Base-by-base conservation (phyloP, 2,888 invertebrate species). In the Apamea epomidion region DNA sequence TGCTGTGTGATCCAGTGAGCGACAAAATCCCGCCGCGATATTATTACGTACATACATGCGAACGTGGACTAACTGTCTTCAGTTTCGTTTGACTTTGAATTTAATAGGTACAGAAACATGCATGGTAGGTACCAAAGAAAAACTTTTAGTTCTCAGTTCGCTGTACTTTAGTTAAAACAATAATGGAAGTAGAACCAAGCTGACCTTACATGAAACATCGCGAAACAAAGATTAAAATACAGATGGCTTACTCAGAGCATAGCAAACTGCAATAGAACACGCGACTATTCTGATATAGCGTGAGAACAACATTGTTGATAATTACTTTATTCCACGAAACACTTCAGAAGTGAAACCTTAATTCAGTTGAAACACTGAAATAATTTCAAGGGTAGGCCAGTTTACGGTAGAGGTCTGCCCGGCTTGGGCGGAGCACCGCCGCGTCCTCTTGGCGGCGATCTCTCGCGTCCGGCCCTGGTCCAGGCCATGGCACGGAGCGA, bases 241-340 rank as follows among this genome's bases (percentile, higher is more conserved):
- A 84, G 76, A 84, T 74, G 84, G 74, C 68, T 87, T 65, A 87
- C 81, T 87, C 65, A 16, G 64, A 74, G 32, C 54, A 72, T 82
- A 37, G 82, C 81, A 78, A 82, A 88, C 74, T 60, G 78, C 62
- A 65, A 21, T 1, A 60, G 21, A 78, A 64, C 89, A 89, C 81
- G 89, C 88, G 68, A 87, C 18, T 62, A n/a, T 18, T 7, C n/a
- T 60, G 29, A 10, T 80, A 42, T 80, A 42, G 80, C 89, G 81
- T 83, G 81, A 72, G 62, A 76, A 67, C 76, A 80, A 65, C 51
- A 14, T 74, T 77, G 73, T 74, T 78, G 64, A 76, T 83, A 84
- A 88, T 88, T 82, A 83, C 87, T 85, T 75, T 70, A 81, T 81
- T 71, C 65, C 85, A 89, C 82, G 88, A 85, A 65, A 74, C 62